Evolutionary conservation across 2,888 invertebrate species (phyloP).

Genomic region (Agrilus cyanescens): DNA sequence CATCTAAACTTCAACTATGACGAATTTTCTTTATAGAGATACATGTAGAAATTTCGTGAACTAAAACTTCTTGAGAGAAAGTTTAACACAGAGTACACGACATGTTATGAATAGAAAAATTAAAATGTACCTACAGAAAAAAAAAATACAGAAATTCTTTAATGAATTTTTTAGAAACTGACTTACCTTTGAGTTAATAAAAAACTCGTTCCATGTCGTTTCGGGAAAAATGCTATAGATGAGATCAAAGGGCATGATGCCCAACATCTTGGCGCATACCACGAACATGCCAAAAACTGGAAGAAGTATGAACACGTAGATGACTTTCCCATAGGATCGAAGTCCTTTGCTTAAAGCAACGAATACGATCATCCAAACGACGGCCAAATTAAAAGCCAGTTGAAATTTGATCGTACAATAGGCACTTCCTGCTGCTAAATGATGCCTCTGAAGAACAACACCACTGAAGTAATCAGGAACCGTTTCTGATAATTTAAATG

Average conservation of each 20-base stretch:
- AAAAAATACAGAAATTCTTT: too few species aligned
- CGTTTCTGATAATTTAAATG: conserved; percentile 55
- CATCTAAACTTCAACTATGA: too few species aligned
- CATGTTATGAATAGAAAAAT: too few species aligned
- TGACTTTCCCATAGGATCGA: conserved; percentile 72
- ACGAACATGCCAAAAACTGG: conserved; percentile 67
- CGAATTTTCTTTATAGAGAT: too few species aligned
- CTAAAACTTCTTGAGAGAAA: too few species aligned
- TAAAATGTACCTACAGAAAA: too few species aligned
- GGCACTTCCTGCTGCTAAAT: conserved; percentile 29
- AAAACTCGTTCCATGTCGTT: conserved; percentile 75
- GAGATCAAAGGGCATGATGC: conserved; percentile 55
- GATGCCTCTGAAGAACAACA: conserved; percentile 61
- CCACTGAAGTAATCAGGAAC: conserved; percentile 78
- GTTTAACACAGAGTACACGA: too few species aligned
- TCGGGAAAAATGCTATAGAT: conserved; percentile 63
- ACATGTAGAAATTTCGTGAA: too few species aligned
- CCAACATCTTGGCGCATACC: conserved; percentile 61
- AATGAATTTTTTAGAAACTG: neutral
- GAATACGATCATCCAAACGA: conserved; percentile 84
- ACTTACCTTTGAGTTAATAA: conserved; percentile 65
- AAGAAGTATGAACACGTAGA: conserved; percentile 65
- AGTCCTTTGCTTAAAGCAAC: conserved; percentile 79
- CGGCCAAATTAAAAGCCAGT: conserved; percentile 78
- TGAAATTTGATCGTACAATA: conserved; percentile 69